Conservation (phyloP, 2,113 vertebrate genomes). For the Ophiodon elongatus region DNA sequence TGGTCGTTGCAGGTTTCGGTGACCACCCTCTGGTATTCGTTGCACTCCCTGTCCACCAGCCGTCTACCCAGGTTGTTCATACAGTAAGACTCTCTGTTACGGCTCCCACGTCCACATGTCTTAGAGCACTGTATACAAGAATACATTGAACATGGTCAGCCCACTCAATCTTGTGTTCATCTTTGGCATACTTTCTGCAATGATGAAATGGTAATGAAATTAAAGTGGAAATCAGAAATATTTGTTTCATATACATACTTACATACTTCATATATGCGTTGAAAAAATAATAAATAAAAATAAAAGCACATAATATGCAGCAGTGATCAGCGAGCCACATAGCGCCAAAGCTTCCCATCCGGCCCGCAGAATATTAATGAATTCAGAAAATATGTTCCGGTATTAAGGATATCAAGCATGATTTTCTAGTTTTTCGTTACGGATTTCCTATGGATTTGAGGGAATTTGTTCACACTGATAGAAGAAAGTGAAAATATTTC, state of each 20-base stretch:
- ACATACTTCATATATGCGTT: background rate
- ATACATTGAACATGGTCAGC: background rate
- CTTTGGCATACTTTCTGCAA: background rate
- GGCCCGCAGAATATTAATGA: too few relatives aligned
- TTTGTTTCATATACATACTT: too few relatives aligned
- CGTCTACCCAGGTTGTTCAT: constrained; percentile 90
- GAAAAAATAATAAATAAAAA: background rate
- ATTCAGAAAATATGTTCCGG: too few relatives aligned
- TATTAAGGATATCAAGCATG: too few relatives aligned
- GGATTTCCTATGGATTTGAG: too few relatives aligned
- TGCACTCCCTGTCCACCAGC: constrained; percentile 90
- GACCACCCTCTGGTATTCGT: constrained; percentile 80
- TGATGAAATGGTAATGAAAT: background rate
- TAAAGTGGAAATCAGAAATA: background rate
- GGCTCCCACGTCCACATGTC: constrained; percentile 89
- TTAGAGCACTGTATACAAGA: constrained; percentile 88
- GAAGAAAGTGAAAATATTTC: too few relatives aligned
- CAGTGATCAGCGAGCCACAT: too few relatives aligned
- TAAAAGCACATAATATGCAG: background rate
- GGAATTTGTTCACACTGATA: too few relatives aligned
- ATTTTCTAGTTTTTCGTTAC: too few relatives aligned
- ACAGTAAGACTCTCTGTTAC: constrained; percentile 91
- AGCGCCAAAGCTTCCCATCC: too few relatives aligned
- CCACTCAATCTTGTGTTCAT: background rate
- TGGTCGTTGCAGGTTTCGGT: constrained; percentile 89